Evolutionary conservation across 2,113 vertebrate species (phyloP).

Genomic region (Chlorodrepanis virens): DNA sequence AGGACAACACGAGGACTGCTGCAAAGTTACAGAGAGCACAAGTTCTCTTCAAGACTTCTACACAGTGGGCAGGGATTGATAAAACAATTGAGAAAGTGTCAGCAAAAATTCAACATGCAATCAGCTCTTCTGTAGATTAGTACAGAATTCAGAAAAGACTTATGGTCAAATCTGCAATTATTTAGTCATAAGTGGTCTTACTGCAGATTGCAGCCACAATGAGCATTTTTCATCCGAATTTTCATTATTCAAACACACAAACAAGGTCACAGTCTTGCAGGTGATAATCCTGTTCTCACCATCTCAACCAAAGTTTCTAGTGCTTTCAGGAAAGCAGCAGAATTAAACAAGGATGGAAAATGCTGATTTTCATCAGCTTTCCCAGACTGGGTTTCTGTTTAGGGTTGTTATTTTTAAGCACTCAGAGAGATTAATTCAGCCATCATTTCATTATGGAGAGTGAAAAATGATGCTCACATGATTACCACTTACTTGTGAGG

Average conservation of each 20-base stretch:
- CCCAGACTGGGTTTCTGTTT: neutral
- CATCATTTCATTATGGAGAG: neutral
- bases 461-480: neutral
- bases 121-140: neutral
- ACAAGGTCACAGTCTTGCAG: neutral
- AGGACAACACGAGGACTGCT: neutral
- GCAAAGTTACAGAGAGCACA: neutral
- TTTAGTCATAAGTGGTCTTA: neutral
- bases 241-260: neutral
- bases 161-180: neutral
- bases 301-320: neutral
- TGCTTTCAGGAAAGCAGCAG: neutral
- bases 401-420: neutral
- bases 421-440: neutral
- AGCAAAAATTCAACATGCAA: neutral
- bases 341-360: neutral
- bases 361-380: neutral
- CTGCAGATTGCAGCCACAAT: neutral
- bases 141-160: neutral
- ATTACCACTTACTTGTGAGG: neutral
- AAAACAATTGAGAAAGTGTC: neutral
- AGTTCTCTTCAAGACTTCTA: neutral
- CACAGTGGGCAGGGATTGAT: neutral
- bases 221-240: neutral
- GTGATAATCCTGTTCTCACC: neutral